Evolutionary conservation across 2,797 vertebrate genomes (phyloP), one percentile per base, ranked within the genome.

Genomic region (Artibeus lituratus): DNA sequence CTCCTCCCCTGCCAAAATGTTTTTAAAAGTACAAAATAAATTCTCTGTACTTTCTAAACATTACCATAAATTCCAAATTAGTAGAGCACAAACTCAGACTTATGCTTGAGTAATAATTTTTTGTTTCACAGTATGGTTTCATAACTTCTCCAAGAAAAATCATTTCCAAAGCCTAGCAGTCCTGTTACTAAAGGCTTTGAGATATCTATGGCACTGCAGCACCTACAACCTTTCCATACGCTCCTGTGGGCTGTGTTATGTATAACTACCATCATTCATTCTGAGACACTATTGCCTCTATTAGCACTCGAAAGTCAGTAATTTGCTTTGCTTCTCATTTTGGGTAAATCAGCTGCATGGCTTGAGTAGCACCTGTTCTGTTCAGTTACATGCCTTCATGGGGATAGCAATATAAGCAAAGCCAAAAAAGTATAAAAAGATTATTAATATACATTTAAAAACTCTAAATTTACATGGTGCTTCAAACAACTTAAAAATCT

Each of bases 31-130:
- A 1, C 21, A 84, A 96, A 94, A 77, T 77, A 85, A 81, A 88
- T 89, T 87, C 18, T 84, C 82, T 88, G 15, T 67, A 83, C 18
- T 73, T 96, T 84, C n/a, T 49, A 87, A 94, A 94, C 49, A 90
- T 88, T 76, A 91, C 32, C 69, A 89, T 73, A 14, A 35, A 88
- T 55, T 94, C 92, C 39, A 70, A 77, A 87, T 49, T n/a, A 88
- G 35, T 83, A 35, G 16, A 76, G 15, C 15, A 49, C 44, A 82
- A 69, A 91, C 0, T 80, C 92, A 35, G 21, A 89, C 70, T 92
- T 93, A 76, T 53, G 53, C 49, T 10, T 89, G 49, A 94, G 92
- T 83, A 84, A 42, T 91, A 49, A 49, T 5, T 84, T 91, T 11
- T 70, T 73, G 15, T 74, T 85, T 94, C n/a, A 70, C 3, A 83